Conservation (phyloP, 1,140 invertebrate genomes). For the Aphelinus atriplicis region DNA sequence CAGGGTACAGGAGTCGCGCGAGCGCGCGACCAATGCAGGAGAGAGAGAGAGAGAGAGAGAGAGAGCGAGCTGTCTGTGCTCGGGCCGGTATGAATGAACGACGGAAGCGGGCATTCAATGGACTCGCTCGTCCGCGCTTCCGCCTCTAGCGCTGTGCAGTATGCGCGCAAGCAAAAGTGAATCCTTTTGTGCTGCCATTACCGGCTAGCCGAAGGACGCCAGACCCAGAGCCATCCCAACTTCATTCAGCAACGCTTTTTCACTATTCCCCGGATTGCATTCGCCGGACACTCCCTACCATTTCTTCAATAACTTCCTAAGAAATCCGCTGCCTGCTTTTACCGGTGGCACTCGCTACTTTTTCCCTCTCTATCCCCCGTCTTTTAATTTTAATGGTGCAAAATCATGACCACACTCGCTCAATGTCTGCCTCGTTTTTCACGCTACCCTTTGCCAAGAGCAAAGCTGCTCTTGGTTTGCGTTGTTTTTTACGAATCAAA, state of each 20-base stretch:
- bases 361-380: too few relatives aligned
- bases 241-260: slow-evolving; percentile 23
- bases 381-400: too few relatives aligned
- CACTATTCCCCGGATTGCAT: slow-evolving; percentile 10
- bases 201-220: neutral
- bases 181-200: slow-evolving; percentile 31
- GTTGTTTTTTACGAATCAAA: too few relatives aligned
- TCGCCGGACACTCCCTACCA: neutral
- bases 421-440: too few relatives aligned
- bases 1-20: too few relatives aligned
- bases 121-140: slow-evolving; percentile 47
- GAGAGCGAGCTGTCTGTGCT: too few relatives aligned
- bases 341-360: too few relatives aligned
- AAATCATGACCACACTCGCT: too few relatives aligned
- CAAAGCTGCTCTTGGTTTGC: too few relatives aligned
- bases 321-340: neutral
- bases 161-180: slow-evolving; percentile 21
- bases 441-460: too few relatives aligned
- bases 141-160: slow-evolving; percentile 22
- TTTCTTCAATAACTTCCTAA: neutral
- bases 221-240: slow-evolving; percentile 11
- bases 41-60: too few relatives aligned
- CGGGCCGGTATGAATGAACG: slow-evolving; percentile 32
- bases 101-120: slow-evolving; percentile 47
- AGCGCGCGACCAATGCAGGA: too few relatives aligned